Percentiles rank a stretch among this genome's conserved stretches.
Conservation (phyloP, 1,140 invertebrate species). For the Nixonia krombeini region DNA sequence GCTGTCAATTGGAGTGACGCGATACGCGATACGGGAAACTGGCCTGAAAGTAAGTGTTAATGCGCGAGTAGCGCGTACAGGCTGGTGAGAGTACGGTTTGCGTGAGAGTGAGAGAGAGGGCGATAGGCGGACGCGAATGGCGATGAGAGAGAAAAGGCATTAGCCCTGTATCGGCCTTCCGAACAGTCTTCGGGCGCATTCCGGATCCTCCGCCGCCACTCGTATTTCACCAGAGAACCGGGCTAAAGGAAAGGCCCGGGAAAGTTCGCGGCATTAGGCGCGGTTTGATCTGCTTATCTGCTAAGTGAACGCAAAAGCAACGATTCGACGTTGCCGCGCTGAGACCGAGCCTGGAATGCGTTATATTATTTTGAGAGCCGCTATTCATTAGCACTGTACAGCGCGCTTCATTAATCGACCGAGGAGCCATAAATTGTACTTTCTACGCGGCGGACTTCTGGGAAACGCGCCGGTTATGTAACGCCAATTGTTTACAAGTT, state of each 20-base stretch:
- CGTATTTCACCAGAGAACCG: conserved; percentile 13
- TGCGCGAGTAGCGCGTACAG: conserved; percentile 1
- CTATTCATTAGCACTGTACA: neutral
- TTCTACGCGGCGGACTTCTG: too few species aligned
- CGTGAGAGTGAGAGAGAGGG: neutral
- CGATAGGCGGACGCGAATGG: conserved; percentile 8
- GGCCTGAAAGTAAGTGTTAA: conserved; percentile 14
- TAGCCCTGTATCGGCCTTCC: conserved; percentile 15
- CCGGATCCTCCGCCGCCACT: conserved; percentile 12
- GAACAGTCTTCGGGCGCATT: conserved; percentile 9
- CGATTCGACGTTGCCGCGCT: neutral
- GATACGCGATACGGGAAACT: conserved; percentile 29
- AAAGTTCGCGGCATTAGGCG: conserved; percentile 1
- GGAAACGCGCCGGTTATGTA: too few species aligned
- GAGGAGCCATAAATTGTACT: too few species aligned
- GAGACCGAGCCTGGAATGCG: neutral
- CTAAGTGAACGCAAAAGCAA: neutral
- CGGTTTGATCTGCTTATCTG: conserved; percentile 1
- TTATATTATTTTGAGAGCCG: neutral
- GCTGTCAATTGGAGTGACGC: too few species aligned
- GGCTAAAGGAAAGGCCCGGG: neutral
- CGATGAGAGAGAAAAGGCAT: conserved; percentile 17
- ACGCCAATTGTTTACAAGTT: too few species aligned
- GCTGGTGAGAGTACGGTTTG: too few species aligned
- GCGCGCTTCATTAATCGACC: too few species aligned